Percentiles rank a stretch among this genome's conserved stretches.
These are phyloP conservation scores for Sardina pilchardus DNA, from an alignment of 2,113 vertebrate genomes.

Conservation along the genomic window DNA sequence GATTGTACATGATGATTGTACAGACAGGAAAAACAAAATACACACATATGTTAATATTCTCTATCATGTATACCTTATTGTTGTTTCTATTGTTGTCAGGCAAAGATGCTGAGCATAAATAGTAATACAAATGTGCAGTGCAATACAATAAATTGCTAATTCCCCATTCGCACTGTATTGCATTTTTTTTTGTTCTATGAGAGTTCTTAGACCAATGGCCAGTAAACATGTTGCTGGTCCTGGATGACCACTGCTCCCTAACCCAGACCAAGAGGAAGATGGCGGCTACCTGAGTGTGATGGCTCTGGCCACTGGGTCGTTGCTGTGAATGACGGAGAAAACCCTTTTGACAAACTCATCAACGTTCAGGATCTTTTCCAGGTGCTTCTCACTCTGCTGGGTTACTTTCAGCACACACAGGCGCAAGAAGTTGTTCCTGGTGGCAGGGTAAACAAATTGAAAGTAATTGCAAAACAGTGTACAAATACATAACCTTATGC, in stretches of 20 bases:
- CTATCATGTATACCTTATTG: neutral
- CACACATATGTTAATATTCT: neutral
- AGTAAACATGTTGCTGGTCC: neutral
- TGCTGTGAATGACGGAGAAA: slow-evolving; percentile 98
- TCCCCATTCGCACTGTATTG: neutral
- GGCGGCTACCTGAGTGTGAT: slow-evolving; percentile 87
- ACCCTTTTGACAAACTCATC: slow-evolving; percentile 98
- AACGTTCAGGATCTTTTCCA: slow-evolving; percentile 98
- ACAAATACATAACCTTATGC: too few species aligned
- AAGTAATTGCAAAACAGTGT: too few species aligned
- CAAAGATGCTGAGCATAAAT: neutral
- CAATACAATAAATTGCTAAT: too few species aligned
- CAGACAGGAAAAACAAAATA: neutral
- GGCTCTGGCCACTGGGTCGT: slow-evolving; percentile 94
- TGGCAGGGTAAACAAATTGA: neutral
- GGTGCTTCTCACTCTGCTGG: slow-evolving; percentile 96
- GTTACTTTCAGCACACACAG: slow-evolving; percentile 97
- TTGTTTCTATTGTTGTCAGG: neutral
- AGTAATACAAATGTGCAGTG: neutral
- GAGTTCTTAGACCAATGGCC: too few species aligned
- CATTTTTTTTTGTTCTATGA: neutral
- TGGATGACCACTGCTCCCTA: neutral
- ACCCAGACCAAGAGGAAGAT: neutral
- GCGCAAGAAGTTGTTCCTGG: slow-evolving; percentile 94
- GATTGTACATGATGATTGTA: neutral